These are phyloP conservation scores for Drosophila eohydei DNA, from an alignment of 2,888 invertebrate genomes.

Conservation along the genomic window DNA sequence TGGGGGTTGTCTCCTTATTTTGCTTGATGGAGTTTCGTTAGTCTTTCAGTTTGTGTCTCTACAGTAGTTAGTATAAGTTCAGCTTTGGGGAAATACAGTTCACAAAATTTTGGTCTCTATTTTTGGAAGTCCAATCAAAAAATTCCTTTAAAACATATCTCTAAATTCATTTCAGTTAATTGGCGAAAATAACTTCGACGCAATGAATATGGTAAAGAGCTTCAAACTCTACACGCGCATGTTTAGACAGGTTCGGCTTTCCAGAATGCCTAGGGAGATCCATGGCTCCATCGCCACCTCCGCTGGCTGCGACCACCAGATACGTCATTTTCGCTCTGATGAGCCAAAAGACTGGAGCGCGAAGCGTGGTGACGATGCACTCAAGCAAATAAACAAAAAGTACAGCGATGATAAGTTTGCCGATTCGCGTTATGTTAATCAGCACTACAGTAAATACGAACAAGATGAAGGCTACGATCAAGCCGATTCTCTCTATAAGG, in stretches of 20 bases:
- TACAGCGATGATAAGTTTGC: conserved; percentile 25
- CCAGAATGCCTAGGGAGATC: not conserved
- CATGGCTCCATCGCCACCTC: not conserved
- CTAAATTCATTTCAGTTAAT: conserved; percentile 18
- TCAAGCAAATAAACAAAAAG: not conserved
- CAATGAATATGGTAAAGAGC: conserved; percentile 17
- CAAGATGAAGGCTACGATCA: not conserved
- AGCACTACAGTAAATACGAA: conserved; percentile 3
- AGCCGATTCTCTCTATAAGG: not conserved
- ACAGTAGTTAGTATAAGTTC: conserved; percentile 9
- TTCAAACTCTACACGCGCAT: conserved; percentile 10
- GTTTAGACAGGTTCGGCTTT: not conserved
- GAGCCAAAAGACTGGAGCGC: conserved; percentile 9
- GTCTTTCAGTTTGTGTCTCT: not conserved
- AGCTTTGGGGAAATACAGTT: conserved; percentile 27
- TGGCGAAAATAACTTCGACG: too few relatives aligned
- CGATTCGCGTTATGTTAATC: conserved; percentile 27
- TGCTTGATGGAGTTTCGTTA: not conserved
- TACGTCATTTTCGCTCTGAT: conserved; percentile 21
- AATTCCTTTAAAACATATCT: conserved; percentile 1
- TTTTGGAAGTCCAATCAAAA: conserved; percentile 25
- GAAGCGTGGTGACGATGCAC: not conserved
- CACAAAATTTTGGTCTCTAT: conserved; percentile 36
- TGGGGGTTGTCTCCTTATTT: not conserved
- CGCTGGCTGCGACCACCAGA: conserved; percentile 4